Percentiles rank a stretch among this genome's conserved stretches.
Conservation (phyloP, 2,888 invertebrate genomes). For the Flexamia atlantica region DNA sequence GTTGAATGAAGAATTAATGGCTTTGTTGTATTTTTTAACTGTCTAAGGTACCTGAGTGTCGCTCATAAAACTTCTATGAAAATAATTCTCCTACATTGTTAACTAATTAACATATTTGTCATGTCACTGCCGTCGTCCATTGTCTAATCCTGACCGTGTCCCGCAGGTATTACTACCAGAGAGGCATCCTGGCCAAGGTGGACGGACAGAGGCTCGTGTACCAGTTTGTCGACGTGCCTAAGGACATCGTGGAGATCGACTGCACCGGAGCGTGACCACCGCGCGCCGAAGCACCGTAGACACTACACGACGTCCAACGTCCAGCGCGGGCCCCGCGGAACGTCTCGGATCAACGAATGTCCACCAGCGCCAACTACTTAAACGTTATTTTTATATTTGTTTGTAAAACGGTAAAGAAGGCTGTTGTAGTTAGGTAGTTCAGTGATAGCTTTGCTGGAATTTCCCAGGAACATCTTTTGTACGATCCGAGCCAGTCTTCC, state of each 20-base stretch:
- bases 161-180: constrained; percentile 95
- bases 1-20: too few relatives aligned
- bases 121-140: too few relatives aligned
- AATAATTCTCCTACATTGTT: too few relatives aligned
- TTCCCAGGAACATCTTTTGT: constrained; percentile 29
- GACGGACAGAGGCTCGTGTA: constrained; percentile 99
- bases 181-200: constrained; percentile 99
- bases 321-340: constrained; percentile 59
- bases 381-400: constrained; percentile 64
- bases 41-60: too few relatives aligned
- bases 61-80: too few relatives aligned
- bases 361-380: constrained; percentile 32
- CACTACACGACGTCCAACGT: constrained; percentile 25
- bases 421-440: constrained; percentile 53
- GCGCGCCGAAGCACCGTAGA: background rate
- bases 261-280: constrained; percentile 89
- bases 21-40: too few relatives aligned
- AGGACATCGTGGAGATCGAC: constrained; percentile 98
- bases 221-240: constrained; percentile 99
- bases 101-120: too few relatives aligned
- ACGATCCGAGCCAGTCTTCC: constrained; percentile 38
- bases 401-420: constrained; percentile 55
- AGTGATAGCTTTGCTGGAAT: constrained; percentile 13
- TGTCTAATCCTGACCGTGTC: too few relatives aligned
- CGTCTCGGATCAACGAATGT: constrained; percentile 69